Conservation (phyloP, 2,888 invertebrate species). For the Metalampra italica region DNA sequence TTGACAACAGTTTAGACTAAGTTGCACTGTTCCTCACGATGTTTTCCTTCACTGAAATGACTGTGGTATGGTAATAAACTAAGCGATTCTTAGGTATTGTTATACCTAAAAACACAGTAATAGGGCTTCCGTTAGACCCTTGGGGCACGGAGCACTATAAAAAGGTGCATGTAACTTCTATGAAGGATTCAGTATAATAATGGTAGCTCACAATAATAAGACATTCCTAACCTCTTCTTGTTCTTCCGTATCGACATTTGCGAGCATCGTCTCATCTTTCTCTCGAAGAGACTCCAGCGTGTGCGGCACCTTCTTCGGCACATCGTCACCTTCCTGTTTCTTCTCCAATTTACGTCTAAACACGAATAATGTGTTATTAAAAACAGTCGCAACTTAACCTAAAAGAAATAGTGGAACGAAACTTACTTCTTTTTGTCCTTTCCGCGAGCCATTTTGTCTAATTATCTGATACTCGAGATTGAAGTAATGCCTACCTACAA, state of each 20-base stretch:
- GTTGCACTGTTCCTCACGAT: no score
- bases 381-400: neutral
- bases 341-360: conserved; percentile 69
- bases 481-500: no score
- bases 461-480: conserved; percentile 1
- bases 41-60: no score
- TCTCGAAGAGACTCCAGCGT: conserved; percentile 96
- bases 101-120: no score
- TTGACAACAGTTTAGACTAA: no score
- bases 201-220: neutral
- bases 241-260: conserved; percentile 86
- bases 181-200: no score
- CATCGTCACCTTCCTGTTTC: conserved; percentile 71
- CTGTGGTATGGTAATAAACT: no score
- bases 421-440: conserved; percentile 73
- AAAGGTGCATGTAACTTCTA: no score
- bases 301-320: conserved; percentile 82
- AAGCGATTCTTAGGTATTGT: no score
- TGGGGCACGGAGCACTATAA: no score
- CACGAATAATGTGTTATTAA: conserved; percentile 3
- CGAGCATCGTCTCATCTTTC: conserved; percentile 93
- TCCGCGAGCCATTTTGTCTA: conserved; percentile 61
- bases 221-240: conserved; percentile 82
- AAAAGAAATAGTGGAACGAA: conserved; percentile 15
- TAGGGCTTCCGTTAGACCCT: no score